phyloP scores from a whole-genome alignment of 92 coral and sea anemone species.

The Epizoanthus illoricatus region DNA sequence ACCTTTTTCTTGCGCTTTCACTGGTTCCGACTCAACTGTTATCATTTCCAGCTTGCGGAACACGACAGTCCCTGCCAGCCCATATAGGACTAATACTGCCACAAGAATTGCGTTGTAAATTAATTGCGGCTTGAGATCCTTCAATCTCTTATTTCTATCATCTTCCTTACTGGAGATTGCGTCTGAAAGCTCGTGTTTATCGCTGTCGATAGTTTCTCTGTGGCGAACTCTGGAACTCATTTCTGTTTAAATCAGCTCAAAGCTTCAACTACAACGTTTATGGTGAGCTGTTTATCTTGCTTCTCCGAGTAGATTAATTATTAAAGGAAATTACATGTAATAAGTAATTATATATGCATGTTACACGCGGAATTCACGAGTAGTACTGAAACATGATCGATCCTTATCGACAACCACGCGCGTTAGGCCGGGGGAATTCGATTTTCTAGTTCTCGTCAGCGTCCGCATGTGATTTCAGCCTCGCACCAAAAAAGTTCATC shows the following conservation, averaged over 20 bases:
- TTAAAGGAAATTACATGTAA: no score
- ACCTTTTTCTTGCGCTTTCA: not conserved
- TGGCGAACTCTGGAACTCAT: slow-evolving; percentile 11
- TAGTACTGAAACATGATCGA: no score
- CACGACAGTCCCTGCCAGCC: slow-evolving; percentile 60
- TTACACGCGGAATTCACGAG: no score
- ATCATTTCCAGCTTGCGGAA: slow-evolving; percentile 68
- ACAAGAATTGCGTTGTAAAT: slow-evolving; percentile 56
- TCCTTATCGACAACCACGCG: no score
- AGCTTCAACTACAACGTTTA: not conserved
- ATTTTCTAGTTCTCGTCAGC: no score
- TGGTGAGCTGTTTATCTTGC: not conserved
- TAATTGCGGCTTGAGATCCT: slow-evolving; percentile 54
- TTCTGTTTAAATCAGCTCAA: not conserved
- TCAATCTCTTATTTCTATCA: slow-evolving; percentile 4
- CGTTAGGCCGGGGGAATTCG: no score
- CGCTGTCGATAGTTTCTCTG: not conserved
- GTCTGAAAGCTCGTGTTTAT: not conserved
- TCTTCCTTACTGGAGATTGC: no score
- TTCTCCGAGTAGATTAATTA: no score
- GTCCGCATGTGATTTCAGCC: no score
- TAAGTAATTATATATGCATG: no score
- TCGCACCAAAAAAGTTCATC: no score
- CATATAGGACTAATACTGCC: slow-evolving; percentile 51
- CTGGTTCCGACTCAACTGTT: slow-evolving; percentile 26